Base-by-base conservation (phyloP, 2,888 invertebrate species). In the Xanthorhoe designata region DNA sequence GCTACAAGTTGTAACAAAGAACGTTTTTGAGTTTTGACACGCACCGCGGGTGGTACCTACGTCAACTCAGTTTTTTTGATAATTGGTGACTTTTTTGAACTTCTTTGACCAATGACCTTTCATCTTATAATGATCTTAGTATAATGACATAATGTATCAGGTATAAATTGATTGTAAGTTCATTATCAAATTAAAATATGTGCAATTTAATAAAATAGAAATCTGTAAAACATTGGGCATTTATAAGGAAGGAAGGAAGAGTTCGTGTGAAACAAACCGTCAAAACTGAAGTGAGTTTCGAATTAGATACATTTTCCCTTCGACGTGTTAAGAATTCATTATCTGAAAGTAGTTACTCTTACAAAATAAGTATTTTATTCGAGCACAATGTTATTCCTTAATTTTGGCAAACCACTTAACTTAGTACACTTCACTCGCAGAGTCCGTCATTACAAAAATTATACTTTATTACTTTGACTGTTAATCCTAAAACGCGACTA, bases 41-140 rank as follows among this genome's bases (percentile, higher is more conserved):
- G 38, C 69, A 15, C 69, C 52, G 68, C 73, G 75, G 73, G 73
- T 73, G 75, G 75, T 61, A n/a, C n/a, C n/a, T n/a, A 67, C 35
- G 19, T 61, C 32, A 52, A 47, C 53, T 52, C 24, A 52, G 15
- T 32, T 60, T 45, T n/a, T 50, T 55, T 42, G 56, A 38, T 59
- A 61, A 51, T 52, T 51, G 29, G 10, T 54, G 17, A 47, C 35
- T 35, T 24, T 15, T 45, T 52, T 47, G 9, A 53, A 35, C 45
- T 15, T 15, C 15, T 47, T 47, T 47, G 47, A 42, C 38, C 10
- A 2, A 13, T 42, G 8, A 32, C 32, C 32, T 32, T 32, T 32
- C 5, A 6, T 32, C 24, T 32, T 7, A 24, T 4, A 24, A 24
- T 3, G 32, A 7, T 32, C 32, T 32, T 6, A 7, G 32, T 32